Base-by-base conservation (phyloP, 53 echinoderm and acorn worm genomes). In the Astropecten irregularis region DNA sequence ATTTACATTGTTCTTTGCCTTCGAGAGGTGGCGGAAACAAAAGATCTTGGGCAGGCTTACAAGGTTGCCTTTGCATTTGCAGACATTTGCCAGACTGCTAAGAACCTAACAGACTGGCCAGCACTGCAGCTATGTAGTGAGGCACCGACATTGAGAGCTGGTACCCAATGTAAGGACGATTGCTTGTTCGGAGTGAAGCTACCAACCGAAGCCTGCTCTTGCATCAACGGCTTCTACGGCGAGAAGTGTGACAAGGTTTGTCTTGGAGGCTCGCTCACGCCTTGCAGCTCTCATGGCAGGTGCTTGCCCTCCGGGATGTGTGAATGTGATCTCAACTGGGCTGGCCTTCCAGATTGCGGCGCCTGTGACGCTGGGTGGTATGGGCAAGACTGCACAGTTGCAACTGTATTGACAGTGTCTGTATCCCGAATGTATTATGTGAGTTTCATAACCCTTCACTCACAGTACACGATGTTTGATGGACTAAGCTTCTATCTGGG, bases 281-380 rank as follows among this genome's bases (percentile, higher is more conserved):
- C 95, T 14, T 95, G 95, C 37, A 81, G 68, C 40, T 32, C 63
- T 20, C 92, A 92, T 57, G 95, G 95, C 27, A 68, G 32, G 1
- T 95, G 95, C 48, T 55, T 84, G 15, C n/a, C 34, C 0, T 49
- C 49, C 1, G 95, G 95, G 23, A 29, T 21, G 19, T 95, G 95
- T 74, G 67, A 51, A 23, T 95, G 95, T 92, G 92, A 92, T 16
- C 71, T 82, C 7, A 95, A 95, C 82, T 95, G 95, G 95, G 55
- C 81, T 38, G 90, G 95, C 23, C 55, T 31, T 31, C 13, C 30
- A 31, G 89, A 92, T 35, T 95, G 95, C 74, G 54, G 88, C 28
- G 34, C 36, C 25, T 95, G 95, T 73, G 70, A 85, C 3, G 1
- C 26, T 18, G 60, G 85, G 54, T 95, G 92, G 92, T 84, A 79